Evolutionary conservation across 2,888 invertebrate species (phyloP).

Genomic region (Sarcophaga carnaria): DNA sequence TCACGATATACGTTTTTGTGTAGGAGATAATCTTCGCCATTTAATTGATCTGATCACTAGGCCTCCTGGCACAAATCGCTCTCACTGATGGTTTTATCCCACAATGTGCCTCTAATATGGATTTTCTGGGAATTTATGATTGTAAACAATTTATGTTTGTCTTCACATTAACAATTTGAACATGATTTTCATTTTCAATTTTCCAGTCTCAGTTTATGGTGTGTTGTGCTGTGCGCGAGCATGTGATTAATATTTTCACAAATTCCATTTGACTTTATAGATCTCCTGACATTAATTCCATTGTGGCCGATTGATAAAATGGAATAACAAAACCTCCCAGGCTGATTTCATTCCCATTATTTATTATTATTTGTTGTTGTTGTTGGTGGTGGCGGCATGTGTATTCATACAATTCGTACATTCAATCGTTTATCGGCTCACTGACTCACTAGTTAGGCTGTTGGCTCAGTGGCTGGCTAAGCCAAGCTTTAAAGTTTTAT

Average conservation of each 20-base stretch:
- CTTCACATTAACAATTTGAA: constrained; percentile 3
- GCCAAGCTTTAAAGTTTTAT: neutral
- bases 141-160: too few relatives aligned
- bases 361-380: neutral
- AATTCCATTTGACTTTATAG: constrained; percentile 66
- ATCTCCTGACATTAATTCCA: constrained; percentile 59
- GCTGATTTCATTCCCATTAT: neutral
- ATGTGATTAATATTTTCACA: constrained; percentile 67
- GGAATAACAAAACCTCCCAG: constrained; percentile 9
- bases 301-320: constrained; percentile 36
- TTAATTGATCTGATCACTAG: too few relatives aligned
- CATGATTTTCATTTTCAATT: constrained; percentile 50
- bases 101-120: too few relatives aligned
- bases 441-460: neutral
- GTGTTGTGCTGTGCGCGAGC: neutral
- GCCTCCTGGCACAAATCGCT: too few relatives aligned
- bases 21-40: too few relatives aligned
- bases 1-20: too few relatives aligned
- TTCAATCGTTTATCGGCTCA: neutral
- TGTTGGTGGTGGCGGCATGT: constrained; percentile 33
- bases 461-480: constrained; percentile 2
- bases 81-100: too few relatives aligned
- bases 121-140: too few relatives aligned
- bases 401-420: neutral
- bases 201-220: constrained; percentile 40